Base-by-base conservation (phyloP, 2,113 vertebrate genomes). In the Triplophysa siluroides region DNA sequence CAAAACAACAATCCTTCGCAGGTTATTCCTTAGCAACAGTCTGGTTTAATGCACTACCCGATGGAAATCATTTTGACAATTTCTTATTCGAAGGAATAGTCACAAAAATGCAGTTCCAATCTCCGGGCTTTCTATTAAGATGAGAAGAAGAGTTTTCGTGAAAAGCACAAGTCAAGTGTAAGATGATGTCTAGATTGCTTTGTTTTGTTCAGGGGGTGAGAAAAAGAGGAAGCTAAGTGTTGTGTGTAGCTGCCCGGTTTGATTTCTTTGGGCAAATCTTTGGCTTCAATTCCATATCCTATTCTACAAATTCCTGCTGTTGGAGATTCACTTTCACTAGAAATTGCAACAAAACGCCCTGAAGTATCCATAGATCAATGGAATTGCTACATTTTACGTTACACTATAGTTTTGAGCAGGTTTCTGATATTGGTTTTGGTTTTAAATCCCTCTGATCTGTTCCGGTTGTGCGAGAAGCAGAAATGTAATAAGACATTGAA, bases 91-190 rank as follows among this genome's bases (percentile, higher is more conserved):
- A 47, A 81, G 43, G 78, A 56, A 63, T 24, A 52, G 86, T 78
- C 76, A 83, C 81, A 86, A 84, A 76, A 82, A 85, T 80, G 60
- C 8, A 83, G 79, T 90, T 83, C 62, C 81, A 83, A 78, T 82
- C 47, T 87, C 73, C 83, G 79, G 84, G 83, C 83, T 76, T 76
- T 86, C 76, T 83, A 81, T 83, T 84, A 84, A 86, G 76, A 87
- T 29, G 62, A 80, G 80, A 83, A 78, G 79, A 87, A 83, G 86
- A 4, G 81, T 87, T 87, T 85, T 76, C 79, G 84, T 83, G 82
- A 88, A 87, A 88, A 88, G 81, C 77, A 68, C 68, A 66, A 85
- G 86, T 88, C 83, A 84, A 88, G 86, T 87, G 78, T 83, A 85
- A 88, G 81, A 87, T 88, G 84, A 88, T 82, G 85, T 83, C 76